These are phyloP conservation scores for Archivesica marissinica DNA, from an alignment of 1,140 invertebrate genomes.

Conservation along the genomic window DNA sequence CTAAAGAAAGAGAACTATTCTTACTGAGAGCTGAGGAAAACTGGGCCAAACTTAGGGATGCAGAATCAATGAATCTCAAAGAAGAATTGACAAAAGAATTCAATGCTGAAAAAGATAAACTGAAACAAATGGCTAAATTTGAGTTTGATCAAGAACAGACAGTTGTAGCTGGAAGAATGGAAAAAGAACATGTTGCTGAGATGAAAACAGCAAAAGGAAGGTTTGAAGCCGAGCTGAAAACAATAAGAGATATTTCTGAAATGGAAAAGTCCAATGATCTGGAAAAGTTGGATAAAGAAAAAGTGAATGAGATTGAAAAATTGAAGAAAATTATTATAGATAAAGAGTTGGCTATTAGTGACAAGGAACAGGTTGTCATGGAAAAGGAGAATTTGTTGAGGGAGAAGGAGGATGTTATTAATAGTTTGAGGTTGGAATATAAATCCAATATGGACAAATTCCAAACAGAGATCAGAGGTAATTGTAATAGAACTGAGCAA, in stretches of 20 bases:
- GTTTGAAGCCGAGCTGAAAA: conserved; percentile 46
- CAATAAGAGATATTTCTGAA: conserved; percentile 37
- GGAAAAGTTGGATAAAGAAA: conserved; percentile 51
- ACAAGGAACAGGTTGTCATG: conserved; percentile 15
- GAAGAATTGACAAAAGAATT: conserved; percentile 19
- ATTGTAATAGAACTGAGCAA: conserved; percentile 2
- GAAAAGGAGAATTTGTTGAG: conserved; percentile 39
- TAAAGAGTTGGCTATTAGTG: conserved; percentile 44
- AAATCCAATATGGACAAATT: conserved; percentile 21
- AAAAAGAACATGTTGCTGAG: conserved; percentile 17
- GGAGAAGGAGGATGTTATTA: conserved; percentile 5
- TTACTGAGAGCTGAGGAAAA: conserved; percentile 22
- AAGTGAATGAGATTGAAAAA: conserved; percentile 53
- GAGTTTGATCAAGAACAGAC: conserved; percentile 11
- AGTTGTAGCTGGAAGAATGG: conserved; percentile 10
- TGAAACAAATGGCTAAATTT: not conserved
- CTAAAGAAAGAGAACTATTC: conserved; percentile 22
- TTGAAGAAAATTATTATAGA: conserved; percentile 51
- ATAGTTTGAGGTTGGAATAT: conserved; percentile 22
- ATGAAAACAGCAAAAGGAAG: conserved; percentile 8
- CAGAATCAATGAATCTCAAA: conserved; percentile 14
- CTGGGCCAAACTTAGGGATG: conserved; percentile 4
- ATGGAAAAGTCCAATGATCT: conserved; percentile 53
- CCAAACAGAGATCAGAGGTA: conserved; percentile 13
- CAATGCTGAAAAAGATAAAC: conserved; percentile 13